A percentile compares a stretch with the other conserved stretches of the same genome.
Evolutionary conservation across 2,113 vertebrate genomes (phyloP).

Genomic region (Rhinichthys klamathensis): DNA sequence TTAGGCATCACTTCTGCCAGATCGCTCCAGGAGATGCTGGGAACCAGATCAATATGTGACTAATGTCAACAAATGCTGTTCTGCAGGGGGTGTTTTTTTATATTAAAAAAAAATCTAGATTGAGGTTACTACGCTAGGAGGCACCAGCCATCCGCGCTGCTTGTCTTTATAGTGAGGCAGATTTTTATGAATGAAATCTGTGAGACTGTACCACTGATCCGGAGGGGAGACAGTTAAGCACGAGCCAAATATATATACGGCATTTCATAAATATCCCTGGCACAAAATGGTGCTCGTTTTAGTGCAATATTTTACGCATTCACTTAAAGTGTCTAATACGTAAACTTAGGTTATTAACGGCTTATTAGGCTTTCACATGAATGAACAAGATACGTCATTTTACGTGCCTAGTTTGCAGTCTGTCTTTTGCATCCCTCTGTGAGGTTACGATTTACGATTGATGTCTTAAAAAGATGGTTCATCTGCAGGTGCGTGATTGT

Average conservation of each 20-base stretch:
- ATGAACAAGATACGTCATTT: slow-evolving; percentile 70
- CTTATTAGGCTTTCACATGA: slow-evolving; percentile 58
- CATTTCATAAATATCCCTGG: neutral
- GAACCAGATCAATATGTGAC: slow-evolving; percentile 27
- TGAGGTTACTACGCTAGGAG: slow-evolving; percentile 62
- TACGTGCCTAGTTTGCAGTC: slow-evolving; percentile 56
- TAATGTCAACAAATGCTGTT: slow-evolving; percentile 27
- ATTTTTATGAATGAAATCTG: slow-evolving; percentile 86
- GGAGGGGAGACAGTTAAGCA: slow-evolving; percentile 35
- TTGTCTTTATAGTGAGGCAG: slow-evolving; percentile 79
- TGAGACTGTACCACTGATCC: slow-evolving; percentile 76
- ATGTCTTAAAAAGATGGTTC: neutral
- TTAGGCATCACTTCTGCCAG: slow-evolving; percentile 49
- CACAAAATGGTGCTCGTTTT: neutral
- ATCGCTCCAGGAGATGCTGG: slow-evolving; percentile 18
- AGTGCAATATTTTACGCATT: too few relatives aligned
- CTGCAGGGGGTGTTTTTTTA: neutral
- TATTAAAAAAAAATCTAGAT: neutral
- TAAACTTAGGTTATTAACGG: neutral
- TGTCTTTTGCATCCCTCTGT: neutral
- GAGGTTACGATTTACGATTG: neutral
- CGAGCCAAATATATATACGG: neutral
- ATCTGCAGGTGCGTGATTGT: neutral
- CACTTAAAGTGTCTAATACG: neutral
- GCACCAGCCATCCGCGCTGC: slow-evolving; percentile 53